A percentile compares a stretch with the other conserved stretches of the same genome.
phyloP scores from a whole-genome alignment of 2,113 vertebrate species.

The Ranitomeya imitator region DNA sequence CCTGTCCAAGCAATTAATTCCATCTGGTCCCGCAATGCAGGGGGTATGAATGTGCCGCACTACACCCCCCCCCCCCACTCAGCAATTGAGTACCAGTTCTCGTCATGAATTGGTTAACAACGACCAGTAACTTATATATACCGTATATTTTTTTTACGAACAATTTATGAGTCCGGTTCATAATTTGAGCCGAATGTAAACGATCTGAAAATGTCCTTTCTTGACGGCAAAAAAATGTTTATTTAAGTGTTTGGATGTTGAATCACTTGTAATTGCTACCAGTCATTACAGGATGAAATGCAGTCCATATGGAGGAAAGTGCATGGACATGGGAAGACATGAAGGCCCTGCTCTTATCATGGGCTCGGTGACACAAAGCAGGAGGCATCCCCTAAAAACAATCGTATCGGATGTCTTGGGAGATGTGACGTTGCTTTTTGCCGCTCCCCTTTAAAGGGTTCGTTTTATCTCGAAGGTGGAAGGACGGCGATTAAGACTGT shows the following conservation, averaged over 20 bases:
- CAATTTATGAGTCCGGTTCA: slow-evolving; percentile 3
- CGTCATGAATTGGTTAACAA: background rate
- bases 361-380: slow-evolving; percentile 11
- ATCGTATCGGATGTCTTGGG: slow-evolving; percentile 19
- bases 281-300: slow-evolving; percentile 39
- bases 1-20: slow-evolving; percentile 4
- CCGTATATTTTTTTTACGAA: background rate
- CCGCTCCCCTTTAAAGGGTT: background rate
- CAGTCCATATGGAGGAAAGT: slow-evolving; percentile 38
- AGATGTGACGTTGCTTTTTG: slow-evolving; percentile 21
- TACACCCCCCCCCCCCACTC: background rate
- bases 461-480: slow-evolving; percentile 34
- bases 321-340: background rate
- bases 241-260: slow-evolving; percentile 32
- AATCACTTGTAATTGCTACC: slow-evolving; percentile 54
- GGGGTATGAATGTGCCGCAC: background rate
- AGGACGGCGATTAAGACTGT: slow-evolving; percentile 39
- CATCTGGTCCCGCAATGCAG: slow-evolving; percentile 11
- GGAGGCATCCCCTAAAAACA: slow-evolving; percentile 14
- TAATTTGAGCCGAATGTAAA: slow-evolving; percentile 26
- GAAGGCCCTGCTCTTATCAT: slow-evolving; percentile 23
- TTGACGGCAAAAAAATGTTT: slow-evolving; percentile 15
- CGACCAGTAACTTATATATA: background rate
- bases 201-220: slow-evolving; percentile 12
- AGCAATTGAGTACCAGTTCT: background rate